Evolutionary conservation across 2,888 invertebrate genomes (phyloP), one percentile per base, ranked within the genome.

Genomic region (Lasioglossum lativentre): DNA sequence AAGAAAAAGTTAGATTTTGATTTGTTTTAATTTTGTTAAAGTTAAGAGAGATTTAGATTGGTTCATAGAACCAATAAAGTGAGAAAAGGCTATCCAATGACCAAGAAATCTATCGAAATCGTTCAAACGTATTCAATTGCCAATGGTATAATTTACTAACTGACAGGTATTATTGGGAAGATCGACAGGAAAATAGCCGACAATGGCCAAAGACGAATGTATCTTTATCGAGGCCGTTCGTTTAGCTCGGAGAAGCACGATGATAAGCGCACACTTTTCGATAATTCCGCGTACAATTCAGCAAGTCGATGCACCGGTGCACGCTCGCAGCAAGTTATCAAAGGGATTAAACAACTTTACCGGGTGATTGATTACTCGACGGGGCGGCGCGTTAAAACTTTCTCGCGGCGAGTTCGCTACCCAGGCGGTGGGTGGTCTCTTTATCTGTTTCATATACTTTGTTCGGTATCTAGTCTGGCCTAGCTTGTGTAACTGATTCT

Each of bases 321-420:
- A 74, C 78, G 73, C 73, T 86, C 86, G 85, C 86, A 80, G 86
- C 88, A 86, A 92, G 91, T 93, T 93, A 92, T 91, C 91, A 90
- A 90, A 76, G 89, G 92, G 92, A 94, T 93, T 93, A 93, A 94
- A 92, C 92, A 93, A 93, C 92, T 93, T 93, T 91, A 88, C 91
- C 88, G 89, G 87, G 90, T 93, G 94, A 94, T 94, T 93, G 93
- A 94, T 94, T 91, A 90, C 92, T 92, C 87, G 90, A 89, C 91
- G 40, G 4, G 91, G 56, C 12, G 89, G 85, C 88, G 88, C 91
- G 92, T 92, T 92, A 92, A 93, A 93, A 91, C 91, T 91, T 92
- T 92, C 93, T 91, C 90, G 86, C 90, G 81, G 88, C 85, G 83
- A 91, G 90, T 86, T 88, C 88, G 86, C 90, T 92, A 83, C 92